These are phyloP conservation scores for Solenopsis invicta DNA, from an alignment of 1,140 invertebrate genomes.

Conservation along the genomic window DNA sequence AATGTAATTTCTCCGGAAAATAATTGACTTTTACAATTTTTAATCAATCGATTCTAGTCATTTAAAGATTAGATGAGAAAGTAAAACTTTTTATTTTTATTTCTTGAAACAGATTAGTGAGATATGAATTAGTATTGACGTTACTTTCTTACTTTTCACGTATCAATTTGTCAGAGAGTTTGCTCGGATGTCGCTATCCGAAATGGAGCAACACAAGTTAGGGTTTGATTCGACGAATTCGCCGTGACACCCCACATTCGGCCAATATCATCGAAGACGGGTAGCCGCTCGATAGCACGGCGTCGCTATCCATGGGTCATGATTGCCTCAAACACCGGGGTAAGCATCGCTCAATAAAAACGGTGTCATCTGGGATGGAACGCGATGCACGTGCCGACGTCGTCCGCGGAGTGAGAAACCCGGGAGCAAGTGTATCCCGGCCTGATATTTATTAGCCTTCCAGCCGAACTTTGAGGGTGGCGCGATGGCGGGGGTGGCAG, in stretches of 20 bases:
- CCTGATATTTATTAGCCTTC: constrained; percentile 81
- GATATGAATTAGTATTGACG: neutral
- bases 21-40: neutral
- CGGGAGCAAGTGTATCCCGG: constrained; percentile 71
- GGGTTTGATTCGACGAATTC: constrained; percentile 26
- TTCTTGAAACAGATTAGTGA: neutral
- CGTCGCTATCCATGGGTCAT: constrained; percentile 68
- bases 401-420: constrained; percentile 66
- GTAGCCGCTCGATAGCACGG: constrained; percentile 32
- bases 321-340: constrained; percentile 80
- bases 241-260: constrained; percentile 4
- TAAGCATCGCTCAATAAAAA: constrained; percentile 82
- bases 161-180: constrained; percentile 33
- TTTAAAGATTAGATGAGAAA: neutral
- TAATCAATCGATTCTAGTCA: neutral
- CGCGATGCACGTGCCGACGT: constrained; percentile 79
- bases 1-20: neutral
- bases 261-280: constrained; percentile 52
- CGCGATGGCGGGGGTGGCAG: constrained; percentile 5
- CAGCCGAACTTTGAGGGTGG: constrained; percentile 38
- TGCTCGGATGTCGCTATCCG: neutral
- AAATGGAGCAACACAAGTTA: constrained; percentile 29
- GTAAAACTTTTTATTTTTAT: constrained; percentile 1
- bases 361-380: constrained; percentile 80
- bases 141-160: neutral